Percentiles rank a stretch among this genome's conserved stretches.
phyloP scores from a whole-genome alignment of 2,113 vertebrate species.

The Aviceda subcristata region DNA sequence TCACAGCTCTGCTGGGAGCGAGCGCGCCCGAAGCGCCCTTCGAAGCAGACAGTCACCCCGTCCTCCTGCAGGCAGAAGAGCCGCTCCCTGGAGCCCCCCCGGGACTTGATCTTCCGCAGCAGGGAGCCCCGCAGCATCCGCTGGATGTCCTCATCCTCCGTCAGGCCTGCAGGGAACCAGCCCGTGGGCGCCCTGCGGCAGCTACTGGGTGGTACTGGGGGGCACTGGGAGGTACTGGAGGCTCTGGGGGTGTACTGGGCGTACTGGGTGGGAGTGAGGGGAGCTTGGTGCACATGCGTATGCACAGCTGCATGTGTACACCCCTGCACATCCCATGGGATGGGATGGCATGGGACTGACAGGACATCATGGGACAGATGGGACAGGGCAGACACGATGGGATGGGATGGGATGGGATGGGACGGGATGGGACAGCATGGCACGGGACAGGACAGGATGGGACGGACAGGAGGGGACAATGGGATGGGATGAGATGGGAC shows the following conservation, averaged over 20 bases:
- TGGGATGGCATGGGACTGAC: background rate
- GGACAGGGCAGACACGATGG: background rate
- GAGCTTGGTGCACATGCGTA: background rate
- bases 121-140: constrained; percentile 87
- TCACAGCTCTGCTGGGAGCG: constrained; percentile 86
- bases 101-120: constrained; percentile 87
- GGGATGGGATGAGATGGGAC: background rate
- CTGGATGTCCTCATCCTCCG: constrained; percentile 85
- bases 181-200: background rate
- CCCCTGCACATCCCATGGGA: background rate
- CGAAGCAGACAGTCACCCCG: constrained; percentile 87
- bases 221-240: background rate
- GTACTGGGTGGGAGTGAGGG: background rate
- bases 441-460: background rate
- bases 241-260: background rate
- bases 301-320: background rate
- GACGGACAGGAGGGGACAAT: background rate
- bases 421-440: background rate
- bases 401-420: background rate
- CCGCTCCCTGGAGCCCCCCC: constrained; percentile 80
- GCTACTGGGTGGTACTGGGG: fast-evolving
- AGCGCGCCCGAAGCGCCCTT: constrained; percentile 77
- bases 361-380: too few relatives aligned
- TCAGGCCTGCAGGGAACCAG: constrained; percentile 73
- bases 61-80: constrained; percentile 87